These are phyloP conservation scores for Anguilla japonica DNA, from an alignment of 2,113 vertebrate species.

Conservation along the genomic window DNA sequence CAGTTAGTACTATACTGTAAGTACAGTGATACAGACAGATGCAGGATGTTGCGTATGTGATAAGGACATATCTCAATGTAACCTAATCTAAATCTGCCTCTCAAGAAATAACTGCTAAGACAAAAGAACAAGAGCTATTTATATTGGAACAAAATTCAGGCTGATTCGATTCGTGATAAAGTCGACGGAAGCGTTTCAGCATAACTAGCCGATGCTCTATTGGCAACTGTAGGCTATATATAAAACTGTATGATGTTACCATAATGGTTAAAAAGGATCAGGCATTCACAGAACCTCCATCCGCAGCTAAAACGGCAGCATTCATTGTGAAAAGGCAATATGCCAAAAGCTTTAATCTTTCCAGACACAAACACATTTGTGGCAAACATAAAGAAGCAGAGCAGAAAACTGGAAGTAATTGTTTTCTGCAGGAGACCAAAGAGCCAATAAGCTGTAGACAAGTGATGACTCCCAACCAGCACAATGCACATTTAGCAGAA, in stretches of 20 bases:
- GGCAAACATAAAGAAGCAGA: too few species aligned
- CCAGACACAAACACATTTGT: too few species aligned
- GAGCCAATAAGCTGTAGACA: neutral
- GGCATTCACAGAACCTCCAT: neutral
- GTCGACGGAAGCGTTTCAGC: neutral
- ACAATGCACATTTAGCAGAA: neutral
- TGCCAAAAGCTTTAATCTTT: too few species aligned
- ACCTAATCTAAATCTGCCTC: neutral
- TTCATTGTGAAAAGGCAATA: too few species aligned
- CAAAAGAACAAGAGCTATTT: neutral
- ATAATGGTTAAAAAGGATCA: neutral
- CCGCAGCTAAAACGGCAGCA: too few species aligned
- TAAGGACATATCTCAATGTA: neutral
- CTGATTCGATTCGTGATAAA: neutral
- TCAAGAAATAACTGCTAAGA: neutral
- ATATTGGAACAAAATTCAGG: neutral
- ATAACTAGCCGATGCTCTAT: neutral
- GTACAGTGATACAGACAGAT: too few species aligned
- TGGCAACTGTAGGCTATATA: too few species aligned
- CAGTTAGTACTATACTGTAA: too few species aligned
- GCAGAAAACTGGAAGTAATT: neutral
- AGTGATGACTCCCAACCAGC: neutral
- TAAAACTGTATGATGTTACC: neutral
- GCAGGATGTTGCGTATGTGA: neutral
- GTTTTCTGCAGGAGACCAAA: neutral